Evolutionary conservation across 2,797 vertebrate species (phyloP).

Genomic region (Pyrrhura leucotis): DNA sequence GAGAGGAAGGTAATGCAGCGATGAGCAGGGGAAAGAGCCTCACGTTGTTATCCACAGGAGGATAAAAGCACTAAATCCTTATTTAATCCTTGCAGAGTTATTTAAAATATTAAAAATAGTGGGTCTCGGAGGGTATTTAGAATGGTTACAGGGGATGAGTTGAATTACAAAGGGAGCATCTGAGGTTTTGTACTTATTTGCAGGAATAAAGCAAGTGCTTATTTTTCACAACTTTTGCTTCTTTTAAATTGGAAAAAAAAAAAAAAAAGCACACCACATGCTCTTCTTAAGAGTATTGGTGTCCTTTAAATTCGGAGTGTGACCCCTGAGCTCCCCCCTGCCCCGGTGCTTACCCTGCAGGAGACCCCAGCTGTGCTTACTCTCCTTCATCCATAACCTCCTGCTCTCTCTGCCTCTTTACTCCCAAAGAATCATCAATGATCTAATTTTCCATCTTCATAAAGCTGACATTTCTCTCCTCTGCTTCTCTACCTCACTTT

Average conservation of each 20-base stretch:
- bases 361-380: background rate
- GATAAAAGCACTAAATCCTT: conserved; percentile 51
- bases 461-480: background rate
- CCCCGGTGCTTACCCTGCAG: background rate
- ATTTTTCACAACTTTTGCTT: background rate
- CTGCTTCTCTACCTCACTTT: background rate
- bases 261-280: background rate
- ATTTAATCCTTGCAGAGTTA: conserved; percentile 58
- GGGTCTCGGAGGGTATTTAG: conserved; percentile 27
- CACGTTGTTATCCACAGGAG: background rate
- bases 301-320: background rate
- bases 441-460: background rate
- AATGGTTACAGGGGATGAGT: background rate
- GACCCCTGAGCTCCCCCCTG: background rate
- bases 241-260: background rate
- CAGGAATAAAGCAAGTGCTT: background rate
- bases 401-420: background rate
- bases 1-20: background rate
- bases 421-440: background rate
- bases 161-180: conserved; percentile 28
- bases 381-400: background rate
- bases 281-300: background rate
- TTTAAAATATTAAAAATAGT: conserved; percentile 66
- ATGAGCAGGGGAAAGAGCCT: background rate
- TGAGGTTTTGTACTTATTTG: background rate